Conservation (phyloP, 2,797 vertebrate species). For the Vireo griseus region DNA sequence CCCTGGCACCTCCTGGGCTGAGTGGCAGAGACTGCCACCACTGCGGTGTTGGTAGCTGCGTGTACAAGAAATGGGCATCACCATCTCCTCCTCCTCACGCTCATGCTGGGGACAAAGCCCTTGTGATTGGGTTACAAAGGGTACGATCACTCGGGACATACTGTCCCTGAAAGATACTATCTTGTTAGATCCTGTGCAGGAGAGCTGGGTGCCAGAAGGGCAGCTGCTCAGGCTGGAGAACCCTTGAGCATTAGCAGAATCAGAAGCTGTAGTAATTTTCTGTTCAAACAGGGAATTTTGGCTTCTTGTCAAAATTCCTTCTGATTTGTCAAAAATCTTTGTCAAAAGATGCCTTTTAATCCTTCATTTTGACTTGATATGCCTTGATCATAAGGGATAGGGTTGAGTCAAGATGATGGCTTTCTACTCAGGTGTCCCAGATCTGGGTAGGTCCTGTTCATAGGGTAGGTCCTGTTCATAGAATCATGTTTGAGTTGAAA, state of each 20-base stretch:
- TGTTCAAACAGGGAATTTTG: neutral
- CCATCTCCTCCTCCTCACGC: neutral
- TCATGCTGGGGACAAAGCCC: neutral
- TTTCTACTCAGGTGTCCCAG: neutral
- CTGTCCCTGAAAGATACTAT: neutral
- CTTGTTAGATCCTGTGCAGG: neutral
- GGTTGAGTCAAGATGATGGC: neutral
- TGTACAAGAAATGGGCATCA: fast-evolving
- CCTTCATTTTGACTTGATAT: neutral
- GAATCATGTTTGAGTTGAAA: neutral
- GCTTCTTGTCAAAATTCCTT: neutral
- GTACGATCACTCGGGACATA: neutral
- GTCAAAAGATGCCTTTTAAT: neutral
- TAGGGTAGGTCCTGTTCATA: neutral
- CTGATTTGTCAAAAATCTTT: neutral
- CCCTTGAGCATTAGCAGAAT: neutral
- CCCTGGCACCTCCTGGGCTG: neutral
- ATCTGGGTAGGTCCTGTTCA: neutral
- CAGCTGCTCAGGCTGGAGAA: neutral
- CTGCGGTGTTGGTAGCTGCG: fast-evolving
- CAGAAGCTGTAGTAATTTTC: neutral
- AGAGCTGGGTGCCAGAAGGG: neutral
- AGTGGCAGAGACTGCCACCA: neutral
- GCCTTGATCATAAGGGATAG: neutral
- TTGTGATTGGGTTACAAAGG: neutral